Percentiles rank a stretch among this genome's conserved stretches.
Conservation (phyloP, 2,113 vertebrate genomes). For the Lota lota region DNA sequence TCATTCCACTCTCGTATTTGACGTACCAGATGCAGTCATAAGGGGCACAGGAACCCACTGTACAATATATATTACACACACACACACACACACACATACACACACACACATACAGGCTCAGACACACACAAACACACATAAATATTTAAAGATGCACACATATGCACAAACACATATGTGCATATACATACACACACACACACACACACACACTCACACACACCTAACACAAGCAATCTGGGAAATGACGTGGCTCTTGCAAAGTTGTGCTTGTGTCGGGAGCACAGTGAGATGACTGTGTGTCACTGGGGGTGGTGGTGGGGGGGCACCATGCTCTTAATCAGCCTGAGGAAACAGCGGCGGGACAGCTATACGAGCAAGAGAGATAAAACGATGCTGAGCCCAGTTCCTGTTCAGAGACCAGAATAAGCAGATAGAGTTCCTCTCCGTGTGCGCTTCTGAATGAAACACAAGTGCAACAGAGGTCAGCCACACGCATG, state of each 20-base stretch:
- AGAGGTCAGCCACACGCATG: background rate
- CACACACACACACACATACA: background rate
- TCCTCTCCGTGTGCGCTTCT: constrained; percentile 13
- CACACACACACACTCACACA: too few relatives aligned
- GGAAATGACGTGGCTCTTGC: too few relatives aligned
- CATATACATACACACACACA: background rate
- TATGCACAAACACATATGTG: background rate
- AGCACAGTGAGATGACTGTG: too few relatives aligned
- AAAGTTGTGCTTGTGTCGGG: too few relatives aligned
- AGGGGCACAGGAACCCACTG: too few relatives aligned
- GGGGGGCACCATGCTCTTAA: constrained; percentile 18
- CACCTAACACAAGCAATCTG: background rate
- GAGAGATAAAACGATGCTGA: constrained; percentile 11
- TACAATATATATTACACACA: background rate
- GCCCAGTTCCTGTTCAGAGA: constrained; percentile 16
- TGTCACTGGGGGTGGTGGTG: too few relatives aligned
- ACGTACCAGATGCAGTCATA: too few relatives aligned
- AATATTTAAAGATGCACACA: too few relatives aligned
- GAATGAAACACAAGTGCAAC: background rate
- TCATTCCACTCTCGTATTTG: background rate
- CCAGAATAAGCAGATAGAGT: constrained; percentile 24
- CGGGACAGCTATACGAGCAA: constrained; percentile 31
- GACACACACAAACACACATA: background rate
- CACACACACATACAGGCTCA: background rate
- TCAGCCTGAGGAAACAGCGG: constrained; percentile 8